Evolutionary conservation across 2,113 vertebrate species (phyloP).

Genomic region (Tachycineta bicolor): DNA sequence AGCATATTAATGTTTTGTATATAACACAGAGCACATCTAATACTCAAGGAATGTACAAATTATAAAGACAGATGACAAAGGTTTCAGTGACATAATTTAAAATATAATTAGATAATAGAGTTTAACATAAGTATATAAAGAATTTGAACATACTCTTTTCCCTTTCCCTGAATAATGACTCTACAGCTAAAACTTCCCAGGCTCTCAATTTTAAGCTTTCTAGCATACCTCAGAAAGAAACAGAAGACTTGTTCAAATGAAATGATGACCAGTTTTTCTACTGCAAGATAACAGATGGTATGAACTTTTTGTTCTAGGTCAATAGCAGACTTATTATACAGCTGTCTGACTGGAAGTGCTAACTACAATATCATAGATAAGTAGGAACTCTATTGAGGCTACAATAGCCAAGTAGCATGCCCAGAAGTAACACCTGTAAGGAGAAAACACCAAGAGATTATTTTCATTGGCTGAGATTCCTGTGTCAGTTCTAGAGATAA

Average conservation of each 20-base stretch:
- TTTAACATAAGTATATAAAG: neutral
- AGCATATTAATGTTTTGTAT: neutral
- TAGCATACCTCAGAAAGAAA: neutral
- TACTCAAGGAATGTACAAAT: neutral
- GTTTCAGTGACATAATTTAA: neutral
- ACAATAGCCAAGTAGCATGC: rapidly evolving
- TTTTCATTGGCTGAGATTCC: neutral
- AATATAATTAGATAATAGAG: neutral
- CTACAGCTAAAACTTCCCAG: neutral
- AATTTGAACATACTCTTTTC: neutral
- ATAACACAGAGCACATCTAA: neutral
- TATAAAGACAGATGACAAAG: neutral
- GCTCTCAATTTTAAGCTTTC: neutral
- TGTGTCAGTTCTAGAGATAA: neutral
- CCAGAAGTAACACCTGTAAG: neutral
- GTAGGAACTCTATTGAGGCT: neutral
- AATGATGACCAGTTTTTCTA: neutral
- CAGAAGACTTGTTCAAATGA: neutral
- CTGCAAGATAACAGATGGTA: neutral
- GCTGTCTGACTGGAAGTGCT: neutral
- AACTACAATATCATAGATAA: neutral
- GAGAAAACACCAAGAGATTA: neutral
- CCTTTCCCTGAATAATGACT: neutral
- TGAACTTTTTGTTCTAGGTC: neutral
- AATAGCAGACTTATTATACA: neutral